Base-by-base conservation (phyloP, 2,797 vertebrate genomes). In the Galagoides demidoff region DNA sequence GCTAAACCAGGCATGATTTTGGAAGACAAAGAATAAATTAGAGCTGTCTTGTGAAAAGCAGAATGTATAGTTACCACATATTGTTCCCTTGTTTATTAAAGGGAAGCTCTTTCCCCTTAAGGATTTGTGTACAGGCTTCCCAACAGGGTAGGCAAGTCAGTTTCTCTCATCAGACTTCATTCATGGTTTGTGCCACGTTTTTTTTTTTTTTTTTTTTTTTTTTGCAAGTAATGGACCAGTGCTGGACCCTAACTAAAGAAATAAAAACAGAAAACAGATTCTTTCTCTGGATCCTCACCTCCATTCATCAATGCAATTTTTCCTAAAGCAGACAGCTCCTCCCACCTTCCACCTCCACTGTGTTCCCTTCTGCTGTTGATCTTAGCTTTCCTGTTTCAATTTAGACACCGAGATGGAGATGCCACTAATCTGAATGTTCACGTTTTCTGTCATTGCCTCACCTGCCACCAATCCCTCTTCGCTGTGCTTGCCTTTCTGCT, bases 101-200 rank as follows among this genome's bases (percentile, higher is more conserved):
- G 17, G 4, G 10, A 70, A 85, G 27, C 14, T 13, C 49, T 22
- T 10, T 7, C 25, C 16, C 25, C 20, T 66, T 31, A 77, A 31
- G 31, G 55, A 81, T 92, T 89, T 92, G 20, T 27, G 91, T 45
- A 70, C 20, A 92, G 34, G 19, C 49, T 85, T 76, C 23, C 9
- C 34, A 71, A 23, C 52, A 29, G 9, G 4, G 5, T 12, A 64
- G 43, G 71, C 79, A 43, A 52, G 20, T 43, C 37, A 49, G 71
- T 73, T 84, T 78, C 71, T 57, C 19, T 43, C 10, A 17, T 37
- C 9, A 66, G 25, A 74, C 1, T 91, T 96, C 55, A 76, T 13
- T 77, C 3, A 8, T 55, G 11, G 7, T 55, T 92, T 79, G 57
- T 85, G 57, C n/a, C n/a, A 57, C 14, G n/a, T 68, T 52, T 59